phyloP scores from a whole-genome alignment of 2,888 invertebrate species.

The Hirtodrosophila trivittata region DNA sequence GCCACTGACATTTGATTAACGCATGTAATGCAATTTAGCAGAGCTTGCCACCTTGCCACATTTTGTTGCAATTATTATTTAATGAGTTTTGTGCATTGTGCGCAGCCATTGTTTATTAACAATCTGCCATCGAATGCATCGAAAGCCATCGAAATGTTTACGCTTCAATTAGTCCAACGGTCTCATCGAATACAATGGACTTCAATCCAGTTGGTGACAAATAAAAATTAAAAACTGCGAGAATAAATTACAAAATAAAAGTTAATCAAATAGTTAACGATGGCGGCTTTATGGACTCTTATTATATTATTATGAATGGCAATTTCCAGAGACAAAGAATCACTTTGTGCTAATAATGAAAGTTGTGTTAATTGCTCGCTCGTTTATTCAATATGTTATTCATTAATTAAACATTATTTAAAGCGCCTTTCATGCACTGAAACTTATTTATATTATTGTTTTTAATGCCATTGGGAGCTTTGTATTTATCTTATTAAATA shows the following conservation, averaged over 20 bases:
- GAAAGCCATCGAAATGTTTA: conserved; percentile 66
- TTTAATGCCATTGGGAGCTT: not conserved
- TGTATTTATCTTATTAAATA: conserved; percentile 44
- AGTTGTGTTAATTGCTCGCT: conserved; percentile 67
- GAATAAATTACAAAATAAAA: conserved; percentile 21
- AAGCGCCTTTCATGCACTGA: not conserved
- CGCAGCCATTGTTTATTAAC: conserved; percentile 60
- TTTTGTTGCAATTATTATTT: conserved; percentile 58
- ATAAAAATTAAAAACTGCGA: conserved; percentile 37
- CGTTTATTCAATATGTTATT: conserved; percentile 60
- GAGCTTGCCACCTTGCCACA: conserved; percentile 14
- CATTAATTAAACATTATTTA: conserved; percentile 62
- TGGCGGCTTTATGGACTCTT: not conserved
- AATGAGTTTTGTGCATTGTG: conserved; percentile 56
- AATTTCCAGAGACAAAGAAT: too few species aligned
- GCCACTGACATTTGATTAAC: conserved; percentile 72
- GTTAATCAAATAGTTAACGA: conserved; percentile 40
- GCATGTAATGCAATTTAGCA: conserved; percentile 66
- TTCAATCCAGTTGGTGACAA: conserved; percentile 35
- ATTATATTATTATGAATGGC: conserved; percentile 3
- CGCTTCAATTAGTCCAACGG: conserved; percentile 65
- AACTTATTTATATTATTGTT: too few species aligned
- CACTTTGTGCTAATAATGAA: conserved; percentile 47
- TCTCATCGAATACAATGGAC: conserved; percentile 22
- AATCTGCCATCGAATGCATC: conserved; percentile 21